Conservation (phyloP, 2,888 invertebrate genomes). For the Cerceris ruficornis region DNA sequence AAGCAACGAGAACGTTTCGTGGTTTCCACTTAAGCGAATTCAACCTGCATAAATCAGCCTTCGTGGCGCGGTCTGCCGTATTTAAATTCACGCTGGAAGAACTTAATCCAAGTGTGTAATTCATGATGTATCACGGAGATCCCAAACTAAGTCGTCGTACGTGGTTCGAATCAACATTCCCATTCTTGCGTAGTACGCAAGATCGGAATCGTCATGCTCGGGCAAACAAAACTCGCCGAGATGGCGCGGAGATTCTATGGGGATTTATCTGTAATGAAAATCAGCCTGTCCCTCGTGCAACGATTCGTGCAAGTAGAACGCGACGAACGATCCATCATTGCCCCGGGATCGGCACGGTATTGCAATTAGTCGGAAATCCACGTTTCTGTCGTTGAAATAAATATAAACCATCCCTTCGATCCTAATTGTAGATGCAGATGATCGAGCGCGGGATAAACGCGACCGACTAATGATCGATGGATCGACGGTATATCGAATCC, state of each 20-base stretch:
- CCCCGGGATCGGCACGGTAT: constrained; percentile 11
- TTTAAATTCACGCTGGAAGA: not conserved
- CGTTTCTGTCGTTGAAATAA: constrained; percentile 41
- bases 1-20: too few species aligned
- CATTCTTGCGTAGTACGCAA: constrained; percentile 16
- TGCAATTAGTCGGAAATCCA: constrained; percentile 46
- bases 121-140: not conserved
- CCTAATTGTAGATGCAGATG: constrained; percentile 32
- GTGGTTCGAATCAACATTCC: constrained; percentile 7
- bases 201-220: constrained; percentile 31
- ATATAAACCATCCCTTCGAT: constrained; percentile 21
- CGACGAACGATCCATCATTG: constrained; percentile 41
- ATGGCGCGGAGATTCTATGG: not conserved
- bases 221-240: constrained; percentile 9
- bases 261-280: constrained; percentile 54
- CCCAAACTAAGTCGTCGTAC: not conserved
- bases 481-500: not conserved
- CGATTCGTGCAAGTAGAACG: not conserved
- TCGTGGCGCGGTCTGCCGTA: too few species aligned
- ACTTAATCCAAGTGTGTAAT: not conserved
- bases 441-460: constrained; percentile 3
- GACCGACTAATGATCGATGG: not conserved
- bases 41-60: too few species aligned
- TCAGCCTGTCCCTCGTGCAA: constrained; percentile 33
- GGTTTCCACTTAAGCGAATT: too few species aligned